Percentiles rank a stretch among this genome's conserved stretches.
These are phyloP conservation scores for Castor canadensis DNA, from an alignment of 2,113 vertebrate species.

Conservation along the genomic window DNA sequence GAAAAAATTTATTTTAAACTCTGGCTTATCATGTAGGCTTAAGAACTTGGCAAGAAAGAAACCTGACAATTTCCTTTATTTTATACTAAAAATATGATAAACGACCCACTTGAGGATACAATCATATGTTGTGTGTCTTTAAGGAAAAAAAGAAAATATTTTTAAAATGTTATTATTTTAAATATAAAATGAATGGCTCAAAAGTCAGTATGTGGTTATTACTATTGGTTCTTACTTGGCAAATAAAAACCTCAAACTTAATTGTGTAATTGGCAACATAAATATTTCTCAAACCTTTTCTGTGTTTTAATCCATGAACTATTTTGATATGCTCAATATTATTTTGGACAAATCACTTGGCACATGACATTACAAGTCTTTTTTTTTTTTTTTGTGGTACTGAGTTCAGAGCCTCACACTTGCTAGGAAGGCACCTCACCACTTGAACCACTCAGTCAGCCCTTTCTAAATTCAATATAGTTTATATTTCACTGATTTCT, in stretches of 20 bases:
- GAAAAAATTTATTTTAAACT: constrained; percentile 29
- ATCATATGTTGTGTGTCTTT: not conserved
- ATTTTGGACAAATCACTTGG: not conserved
- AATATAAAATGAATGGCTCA: not conserved
- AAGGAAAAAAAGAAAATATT: not conserved
- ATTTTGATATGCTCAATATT: not conserved
- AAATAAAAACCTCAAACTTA: not conserved
- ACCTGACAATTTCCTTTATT: not conserved
- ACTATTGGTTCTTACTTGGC: not conserved
- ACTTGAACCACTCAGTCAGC: no score
- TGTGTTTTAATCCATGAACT: not conserved
- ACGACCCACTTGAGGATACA: not conserved
- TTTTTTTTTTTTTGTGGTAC: no score
- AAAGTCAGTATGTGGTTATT: not conserved
- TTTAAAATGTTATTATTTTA: not conserved
- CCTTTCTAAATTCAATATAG: not conserved
- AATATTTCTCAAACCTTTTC: not conserved
- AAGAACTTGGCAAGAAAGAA: not conserved
- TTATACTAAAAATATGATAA: constrained; percentile 5
- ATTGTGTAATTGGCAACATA: not conserved
- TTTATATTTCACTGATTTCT: not conserved
- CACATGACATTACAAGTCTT: fast-evolving
- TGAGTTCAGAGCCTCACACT: no score
- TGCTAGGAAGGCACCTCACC: no score
- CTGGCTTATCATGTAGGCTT: not conserved